Evolutionary conservation across 1,140 invertebrate species (phyloP), one percentile per base, ranked within the genome.

Genomic region (Pteromalus puparum): DNA sequence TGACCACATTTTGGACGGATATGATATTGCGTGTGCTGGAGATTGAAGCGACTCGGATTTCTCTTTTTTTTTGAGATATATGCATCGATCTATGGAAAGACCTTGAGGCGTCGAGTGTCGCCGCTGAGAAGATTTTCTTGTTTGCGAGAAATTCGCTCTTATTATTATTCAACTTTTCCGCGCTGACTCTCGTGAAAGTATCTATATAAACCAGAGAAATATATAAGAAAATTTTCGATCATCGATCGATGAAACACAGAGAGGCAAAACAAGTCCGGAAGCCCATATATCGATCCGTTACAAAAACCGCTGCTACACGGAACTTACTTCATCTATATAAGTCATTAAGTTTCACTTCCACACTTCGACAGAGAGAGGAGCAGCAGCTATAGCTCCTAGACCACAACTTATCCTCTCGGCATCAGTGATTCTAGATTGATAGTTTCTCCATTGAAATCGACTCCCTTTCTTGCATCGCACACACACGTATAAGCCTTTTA

Each of bases 391-490:
- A n/a, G n/a, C n/a, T n/a, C 30, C 30, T n/a, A n/a, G n/a, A n/a
- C 30, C 21, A 5, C 7, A 26, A 3, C 24, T 70, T 13, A 70
- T 70, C 24, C 67, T 30, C 21, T 12, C 10, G 67, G 13, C 67
- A 70, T 70, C 28, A 15, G 67, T 70, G 28, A 70, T 70, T 70
- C 67, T 15, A 28, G 26, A 70, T 70, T 70, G 24, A 70, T 70
- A 26, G 67, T 70, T 70, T 28, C 0, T 28, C 67, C 67, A 70
- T 70, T 70, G 24, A 70, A 70, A 70, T 70, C 24, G 24, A 61
- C 53, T 61, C 53, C 18, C 5, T 61, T 5, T 28, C 67, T 70
- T 70, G 28, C 67, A 28, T 30, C 67, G 65, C 9, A 6, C 2
- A 34, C 34, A 34, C 38, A 2, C 65, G 67, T 24, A 10, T 24